Evolutionary conservation across 1,140 invertebrate genomes (phyloP).

Genomic region (Scaptomyza graminum): DNA sequence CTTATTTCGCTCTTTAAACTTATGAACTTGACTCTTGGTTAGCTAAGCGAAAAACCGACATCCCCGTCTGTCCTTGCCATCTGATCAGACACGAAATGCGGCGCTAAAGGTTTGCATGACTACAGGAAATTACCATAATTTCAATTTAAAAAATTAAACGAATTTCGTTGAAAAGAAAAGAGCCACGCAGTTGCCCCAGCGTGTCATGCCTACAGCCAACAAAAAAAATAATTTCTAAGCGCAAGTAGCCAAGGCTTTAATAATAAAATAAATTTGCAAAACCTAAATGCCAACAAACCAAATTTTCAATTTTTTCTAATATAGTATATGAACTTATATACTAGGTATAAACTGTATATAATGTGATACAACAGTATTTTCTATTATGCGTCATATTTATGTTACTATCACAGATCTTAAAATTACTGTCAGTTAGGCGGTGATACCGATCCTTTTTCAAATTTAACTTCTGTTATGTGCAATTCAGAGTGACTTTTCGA

Average conservation of each 20-base stretch:
- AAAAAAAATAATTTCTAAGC: constrained; percentile 6
- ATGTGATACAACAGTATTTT: too few species aligned
- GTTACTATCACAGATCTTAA: too few species aligned
- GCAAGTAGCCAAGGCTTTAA: constrained; percentile 39
- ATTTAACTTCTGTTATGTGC: too few species aligned
- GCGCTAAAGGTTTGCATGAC: constrained; percentile 73
- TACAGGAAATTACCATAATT: constrained; percentile 81
- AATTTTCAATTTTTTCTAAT: neutral
- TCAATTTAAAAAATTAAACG: constrained; percentile 82
- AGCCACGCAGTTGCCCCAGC: constrained; percentile 22
- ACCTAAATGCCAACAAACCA: constrained; percentile 5
- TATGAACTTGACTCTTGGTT: constrained; percentile 77
- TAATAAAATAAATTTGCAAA: constrained; percentile 38
- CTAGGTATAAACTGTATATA: too few species aligned
- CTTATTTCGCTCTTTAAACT: constrained; percentile 57
- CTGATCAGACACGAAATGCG: constrained; percentile 63
- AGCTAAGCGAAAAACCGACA: constrained; percentile 35
- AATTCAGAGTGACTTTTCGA: too few species aligned
- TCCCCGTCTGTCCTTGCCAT: neutral
- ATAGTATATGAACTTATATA: too few species aligned
- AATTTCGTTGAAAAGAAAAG: constrained; percentile 63
- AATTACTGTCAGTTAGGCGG: too few species aligned
- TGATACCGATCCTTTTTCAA: too few species aligned
- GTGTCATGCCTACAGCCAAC: constrained; percentile 21
- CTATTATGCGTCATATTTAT: too few species aligned